Conservation (phyloP, 2,113 vertebrate species). For the Gadus chalcogrammus region DNA sequence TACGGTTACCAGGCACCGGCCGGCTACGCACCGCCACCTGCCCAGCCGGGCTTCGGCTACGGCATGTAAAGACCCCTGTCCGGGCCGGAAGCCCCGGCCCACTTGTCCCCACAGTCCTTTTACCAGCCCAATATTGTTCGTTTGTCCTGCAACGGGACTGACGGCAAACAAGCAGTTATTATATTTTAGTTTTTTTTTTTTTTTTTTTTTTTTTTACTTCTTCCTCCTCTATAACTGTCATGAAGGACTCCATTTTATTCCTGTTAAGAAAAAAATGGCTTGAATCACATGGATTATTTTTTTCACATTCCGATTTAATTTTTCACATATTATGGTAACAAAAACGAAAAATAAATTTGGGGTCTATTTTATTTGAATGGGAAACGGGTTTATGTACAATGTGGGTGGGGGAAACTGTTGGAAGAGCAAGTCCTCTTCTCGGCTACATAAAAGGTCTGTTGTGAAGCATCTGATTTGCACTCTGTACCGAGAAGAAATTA, state of each 20-base stretch:
- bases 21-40: slow-evolving; percentile 76
- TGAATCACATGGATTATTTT: slow-evolving; percentile 80
- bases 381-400: slow-evolving; percentile 70
- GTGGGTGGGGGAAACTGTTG: slow-evolving; percentile 43
- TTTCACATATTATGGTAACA: slow-evolving; percentile 36
- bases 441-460: slow-evolving; percentile 75
- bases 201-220: slow-evolving; percentile 71
- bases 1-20: slow-evolving; percentile 93
- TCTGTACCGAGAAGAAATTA: slow-evolving; percentile 91
- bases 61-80: slow-evolving; percentile 85
- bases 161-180: slow-evolving; percentile 65
- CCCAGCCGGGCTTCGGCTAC: slow-evolving; percentile 93
- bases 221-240: slow-evolving; percentile 80
- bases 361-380: slow-evolving; percentile 74
- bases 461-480: slow-evolving; percentile 98
- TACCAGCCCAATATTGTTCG: slow-evolving; percentile 80
- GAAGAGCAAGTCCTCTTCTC: slow-evolving; percentile 75
- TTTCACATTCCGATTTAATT: slow-evolving; percentile 92
- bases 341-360: slow-evolving; percentile 68
- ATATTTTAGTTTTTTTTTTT: slow-evolving; percentile 73
- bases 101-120: slow-evolving; percentile 79
- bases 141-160: slow-evolving; percentile 68
- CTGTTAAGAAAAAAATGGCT: slow-evolving; percentile 75
- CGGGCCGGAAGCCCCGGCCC: slow-evolving; percentile 68
- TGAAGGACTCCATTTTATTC: slow-evolving; percentile 94